A percentile compares a stretch with the other conserved stretches of the same genome.
Conservation (phyloP, 2,113 vertebrate species). For the Platycercus adscitus region DNA sequence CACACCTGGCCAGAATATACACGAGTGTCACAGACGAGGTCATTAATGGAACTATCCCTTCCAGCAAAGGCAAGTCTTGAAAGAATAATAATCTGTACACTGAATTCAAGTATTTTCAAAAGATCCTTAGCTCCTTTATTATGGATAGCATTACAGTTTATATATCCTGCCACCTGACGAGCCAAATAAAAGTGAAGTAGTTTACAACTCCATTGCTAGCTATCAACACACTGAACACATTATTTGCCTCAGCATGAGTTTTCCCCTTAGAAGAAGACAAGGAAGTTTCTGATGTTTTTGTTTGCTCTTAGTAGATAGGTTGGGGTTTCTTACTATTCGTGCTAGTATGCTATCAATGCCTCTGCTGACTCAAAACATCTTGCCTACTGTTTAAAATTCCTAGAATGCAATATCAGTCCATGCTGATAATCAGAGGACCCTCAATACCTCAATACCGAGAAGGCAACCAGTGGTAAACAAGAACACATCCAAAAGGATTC, state of each 20-base stretch:
- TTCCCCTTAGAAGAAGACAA: constrained; percentile 21
- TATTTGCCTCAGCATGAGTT: not conserved
- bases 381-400: constrained; percentile 63
- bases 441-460: constrained; percentile 64
- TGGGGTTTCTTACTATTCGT: constrained; percentile 60
- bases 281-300: constrained; percentile 6
- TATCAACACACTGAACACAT: not conserved
- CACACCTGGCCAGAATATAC: no score
- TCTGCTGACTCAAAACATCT: constrained; percentile 65
- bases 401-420: constrained; percentile 16
- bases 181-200: not conserved
- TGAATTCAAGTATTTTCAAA: constrained; percentile 15
- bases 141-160: not conserved
- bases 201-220: not conserved
- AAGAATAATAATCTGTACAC: not conserved
- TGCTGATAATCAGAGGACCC: constrained; percentile 65
- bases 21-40: no score
- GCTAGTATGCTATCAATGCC: constrained; percentile 15
- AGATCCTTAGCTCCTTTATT: not conserved
- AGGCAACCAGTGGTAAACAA: constrained; percentile 50
- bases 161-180: not conserved
- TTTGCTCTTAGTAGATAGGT: constrained; percentile 47
- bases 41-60: constrained; percentile 7
- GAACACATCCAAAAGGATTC: constrained; percentile 33
- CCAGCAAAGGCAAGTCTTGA: not conserved